Base-by-base conservation (phyloP, 2,797 vertebrate species). In the Cephalopachus bancanus region DNA sequence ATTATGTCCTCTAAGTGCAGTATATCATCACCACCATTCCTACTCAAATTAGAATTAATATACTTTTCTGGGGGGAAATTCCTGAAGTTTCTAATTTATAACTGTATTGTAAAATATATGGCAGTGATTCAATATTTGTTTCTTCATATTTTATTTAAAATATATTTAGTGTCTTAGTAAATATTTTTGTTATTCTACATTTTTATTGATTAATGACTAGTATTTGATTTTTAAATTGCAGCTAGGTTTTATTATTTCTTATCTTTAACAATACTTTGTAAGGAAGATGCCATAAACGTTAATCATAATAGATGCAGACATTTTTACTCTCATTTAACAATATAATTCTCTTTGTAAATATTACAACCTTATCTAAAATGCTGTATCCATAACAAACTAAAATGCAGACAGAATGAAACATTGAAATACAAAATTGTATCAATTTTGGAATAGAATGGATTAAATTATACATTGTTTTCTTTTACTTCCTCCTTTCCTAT, bases 111-210 rank as follows among this genome's bases (percentile, higher is more conserved):
- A 51, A 95, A 93, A 96, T 30, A 16, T 44, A 51, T 88, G 22
- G 26, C 86, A 86, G 1, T 79, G 22, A 88, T 89, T 97, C 75
- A 78, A 60, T 10, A 62, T 92, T 76, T 85, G 65, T 96, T 94
- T 89, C 67, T 96, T 87, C 75, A 53, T 62, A 94, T 83, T 91
- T 78, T 44, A 44, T 91, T 8, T 83, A 60, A 89, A 97, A 95
- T 55, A 90, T 5, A 86, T 4, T 74, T 96, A 60, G n/a, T 80
- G 22, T 85, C 53, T 26, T 60, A 64, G 24, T 86, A 53, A 86
- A 78, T 91, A 55, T 76, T 94, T 94, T 89, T 74, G 8, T 75
- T 80, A 57, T 1, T 72, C 28, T 81, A 20, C 30, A 86, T 72
- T 92, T 93, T 89, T 28, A 49, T 59, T 60, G 14, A 86, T 67